A percentile compares a stretch with the other conserved stretches of the same genome.
These are phyloP conservation scores for Chrysolina haemoptera DNA, from an alignment of 2,888 invertebrate species.

Conservation along the genomic window DNA sequence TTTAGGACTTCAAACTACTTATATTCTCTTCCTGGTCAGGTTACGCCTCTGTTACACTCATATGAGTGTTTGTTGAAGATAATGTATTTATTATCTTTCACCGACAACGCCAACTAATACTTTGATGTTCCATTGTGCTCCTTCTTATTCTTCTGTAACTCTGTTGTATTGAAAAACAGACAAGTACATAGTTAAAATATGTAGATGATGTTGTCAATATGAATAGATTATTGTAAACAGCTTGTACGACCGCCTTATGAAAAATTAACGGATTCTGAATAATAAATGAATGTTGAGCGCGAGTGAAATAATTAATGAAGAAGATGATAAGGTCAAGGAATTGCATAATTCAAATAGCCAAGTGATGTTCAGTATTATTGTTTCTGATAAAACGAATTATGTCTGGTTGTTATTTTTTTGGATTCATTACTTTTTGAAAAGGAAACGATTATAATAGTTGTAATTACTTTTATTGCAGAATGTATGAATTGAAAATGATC, in stretches of 20 bases:
- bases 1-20: no score
- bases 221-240: conserved; percentile 17
- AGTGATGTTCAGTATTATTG: no score
- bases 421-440: no score
- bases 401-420: no score
- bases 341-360: neutral
- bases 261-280: conserved; percentile 17
- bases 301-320: neutral
- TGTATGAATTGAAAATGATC: no score
- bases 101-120: neutral
- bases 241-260: conserved; percentile 7
- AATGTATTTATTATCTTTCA: no score
- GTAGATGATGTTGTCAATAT: conserved; percentile 10
- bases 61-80: no score
- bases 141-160: conserved; percentile 1
- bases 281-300: neutral
- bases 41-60: no score
- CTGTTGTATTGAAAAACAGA: neutral
- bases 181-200: neutral
- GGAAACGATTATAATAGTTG: no score
- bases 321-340: neutral
- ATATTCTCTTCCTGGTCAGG: no score
- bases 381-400: no score
- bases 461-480: no score
- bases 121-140: neutral